Evolutionary conservation across 2,113 vertebrate species (phyloP).

Genomic region (Coracopsis vasa): DNA sequence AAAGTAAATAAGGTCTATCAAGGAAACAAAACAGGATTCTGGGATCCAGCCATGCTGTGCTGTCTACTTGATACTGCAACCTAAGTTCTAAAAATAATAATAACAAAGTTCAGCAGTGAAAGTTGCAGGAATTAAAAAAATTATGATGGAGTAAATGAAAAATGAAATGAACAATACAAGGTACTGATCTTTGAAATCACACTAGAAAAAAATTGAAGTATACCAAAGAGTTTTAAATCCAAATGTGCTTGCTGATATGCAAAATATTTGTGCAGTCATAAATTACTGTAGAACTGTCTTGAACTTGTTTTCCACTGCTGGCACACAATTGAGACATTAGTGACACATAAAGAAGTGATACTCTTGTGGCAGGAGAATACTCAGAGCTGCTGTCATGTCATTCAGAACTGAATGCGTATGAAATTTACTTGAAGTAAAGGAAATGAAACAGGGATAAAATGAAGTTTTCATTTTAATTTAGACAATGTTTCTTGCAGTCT

Average conservation of each 20-base stretch:
- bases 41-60: background rate
- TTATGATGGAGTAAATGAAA: background rate
- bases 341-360: background rate
- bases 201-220: background rate
- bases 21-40: background rate
- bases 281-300: background rate
- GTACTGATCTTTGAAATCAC: background rate
- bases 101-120: background rate
- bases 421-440: slow-evolving; percentile 45
- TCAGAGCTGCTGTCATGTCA: background rate
- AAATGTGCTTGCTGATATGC: background rate
- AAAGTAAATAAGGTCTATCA: background rate
- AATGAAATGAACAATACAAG: background rate
- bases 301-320: background rate
- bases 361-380: background rate
- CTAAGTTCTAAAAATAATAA: background rate
- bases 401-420: background rate
- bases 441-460: background rate
- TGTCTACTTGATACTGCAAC: background rate
- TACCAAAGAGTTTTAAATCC: background rate
- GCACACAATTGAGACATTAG: background rate
- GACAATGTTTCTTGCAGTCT: slow-evolving; percentile 2
- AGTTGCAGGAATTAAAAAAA: background rate
- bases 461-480: slow-evolving; percentile 38
- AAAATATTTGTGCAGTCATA: background rate